Base-by-base conservation (phyloP, 1,140 invertebrate genomes). In the Trichomalopsis sarcophagae region DNA sequence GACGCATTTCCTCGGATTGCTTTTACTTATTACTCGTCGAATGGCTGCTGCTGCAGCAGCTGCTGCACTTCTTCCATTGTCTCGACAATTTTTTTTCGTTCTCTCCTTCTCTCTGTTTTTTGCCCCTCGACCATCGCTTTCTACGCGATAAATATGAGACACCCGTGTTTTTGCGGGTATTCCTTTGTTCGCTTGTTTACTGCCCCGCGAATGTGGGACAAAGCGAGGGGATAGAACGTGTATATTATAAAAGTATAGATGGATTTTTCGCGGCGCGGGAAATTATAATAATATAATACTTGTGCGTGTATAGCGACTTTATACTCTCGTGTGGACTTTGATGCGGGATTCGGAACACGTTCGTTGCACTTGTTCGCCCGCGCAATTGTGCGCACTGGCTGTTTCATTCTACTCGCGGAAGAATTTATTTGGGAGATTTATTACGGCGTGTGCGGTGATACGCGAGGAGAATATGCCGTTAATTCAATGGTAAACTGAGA, bases 1-100 rank as follows among this genome's bases (percentile, higher is more conserved):
- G 6, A 62, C 14, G 17, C 55, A 50, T 50, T 50, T 62, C 17
- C 55, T 17, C 17, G 27, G 23, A 21, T 27, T 30, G 68, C 30
- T n/a, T 71, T 71, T 71, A 71, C 23, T 71, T 30, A 71, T 71
- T 71, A 33, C 68, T 33, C 68, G 30, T 71, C 30, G 68, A 71
- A 71, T 71, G 7, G 68, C 68, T 30, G 10, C 21, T 36, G 33
- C 33, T 36, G 68, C 23, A 27, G 62, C 14, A n/a, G n/a, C 62
- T 21, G 9, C 68, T 71, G 10, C 68, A 6, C 30, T 33, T 71
- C 9, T 30, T 30, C 23, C 68, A 30, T 13, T 71, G 9, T 71
- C 27, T 30, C 68, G 23, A 9, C 68, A 10, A 27, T 33, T 11
- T 68, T 68, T 68, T 68, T 27, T 68, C 36, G 0, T 40, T 68